Base-by-base conservation (phyloP, 2,113 vertebrate species). In the Antennarius striatus region DNA sequence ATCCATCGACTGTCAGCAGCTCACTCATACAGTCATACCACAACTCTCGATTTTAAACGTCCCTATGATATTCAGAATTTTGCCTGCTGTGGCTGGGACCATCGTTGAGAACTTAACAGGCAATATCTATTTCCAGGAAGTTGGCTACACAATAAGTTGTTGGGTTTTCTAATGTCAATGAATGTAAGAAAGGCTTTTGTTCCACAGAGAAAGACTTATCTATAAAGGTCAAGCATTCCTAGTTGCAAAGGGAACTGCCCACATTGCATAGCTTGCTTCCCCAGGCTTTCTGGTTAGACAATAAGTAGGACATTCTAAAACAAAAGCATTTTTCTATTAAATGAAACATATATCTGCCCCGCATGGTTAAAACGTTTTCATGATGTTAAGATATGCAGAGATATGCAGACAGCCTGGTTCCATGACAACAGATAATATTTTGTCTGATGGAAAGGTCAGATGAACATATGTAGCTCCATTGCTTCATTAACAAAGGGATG, bases 161-260 rank as follows among this genome's bases (percentile, higher is more conserved):
- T 71, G 55, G n/a, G 57, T 63, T 74, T 83, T 84, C 47, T 70
- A 80, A 84, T 82, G 74, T 75, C 77, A 83, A 72, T 75, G 75
- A 84, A 74, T 56, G 80, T 69, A 76, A 87, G 72, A 88, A 77
- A 86, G 83, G 68, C 80, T 71, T 92, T 91, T 90, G 86, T 90
- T 87, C 69, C 56, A 29, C 16, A 86, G 60, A 89, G 82, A 89
- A 88, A 80, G 81, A 71, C 84, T 83, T 85, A 86, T 89, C 82
- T 84, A 68, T 80, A 88, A 91, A 91, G 81, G 89, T 90, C 87
- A 89, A 82, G 57, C 75, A 80, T 77, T 91, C 75, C 79, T 75
- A 43, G 68, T 61, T 54, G 72, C 73, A 63, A 72, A 70, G 73
- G 72, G 67, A 82, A 68, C 68, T 63, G 59, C 73, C 81, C 77